These are phyloP conservation scores for Azemiops feae DNA, from an alignment of 2,113 vertebrate species.

Conservation along the genomic window DNA sequence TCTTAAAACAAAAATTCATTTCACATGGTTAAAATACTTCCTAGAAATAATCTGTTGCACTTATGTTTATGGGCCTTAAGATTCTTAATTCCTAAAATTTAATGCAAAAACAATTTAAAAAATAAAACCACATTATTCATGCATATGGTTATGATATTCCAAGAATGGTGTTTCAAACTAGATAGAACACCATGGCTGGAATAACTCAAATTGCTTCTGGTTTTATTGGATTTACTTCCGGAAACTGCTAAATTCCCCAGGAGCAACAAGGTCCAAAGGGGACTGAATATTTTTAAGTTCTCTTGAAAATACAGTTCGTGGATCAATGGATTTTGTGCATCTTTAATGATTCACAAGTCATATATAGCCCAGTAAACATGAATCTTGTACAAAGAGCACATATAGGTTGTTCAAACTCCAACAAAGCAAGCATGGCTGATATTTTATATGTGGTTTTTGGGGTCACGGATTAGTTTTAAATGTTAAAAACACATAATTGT, in stretches of 20 bases:
- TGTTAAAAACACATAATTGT: neutral
- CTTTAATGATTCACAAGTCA: neutral
- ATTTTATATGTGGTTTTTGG: neutral
- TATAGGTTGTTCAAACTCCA: neutral
- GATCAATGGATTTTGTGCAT: neutral
- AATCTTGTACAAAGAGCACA: neutral
- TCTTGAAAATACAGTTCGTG: neutral
- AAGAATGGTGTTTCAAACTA: neutral
- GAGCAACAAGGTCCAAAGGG: neutral
- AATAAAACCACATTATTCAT: neutral
- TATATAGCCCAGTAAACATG: neutral
- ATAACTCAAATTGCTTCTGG: neutral
- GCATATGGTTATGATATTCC: neutral
- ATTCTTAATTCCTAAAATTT: neutral
- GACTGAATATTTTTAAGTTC: neutral
- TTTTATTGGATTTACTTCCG: neutral
- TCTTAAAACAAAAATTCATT: neutral
- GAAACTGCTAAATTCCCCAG: neutral
- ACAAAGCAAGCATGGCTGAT: neutral
- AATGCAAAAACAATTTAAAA: neutral
- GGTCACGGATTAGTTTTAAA: neutral
- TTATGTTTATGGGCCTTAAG: neutral
- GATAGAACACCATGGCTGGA: neutral
- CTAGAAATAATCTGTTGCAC: neutral
- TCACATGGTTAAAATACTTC: neutral